Percentiles rank a stretch among this genome's conserved stretches.
Evolutionary conservation across 2,888 invertebrate species (phyloP).

Genomic region (Epinotia demarniana): DNA sequence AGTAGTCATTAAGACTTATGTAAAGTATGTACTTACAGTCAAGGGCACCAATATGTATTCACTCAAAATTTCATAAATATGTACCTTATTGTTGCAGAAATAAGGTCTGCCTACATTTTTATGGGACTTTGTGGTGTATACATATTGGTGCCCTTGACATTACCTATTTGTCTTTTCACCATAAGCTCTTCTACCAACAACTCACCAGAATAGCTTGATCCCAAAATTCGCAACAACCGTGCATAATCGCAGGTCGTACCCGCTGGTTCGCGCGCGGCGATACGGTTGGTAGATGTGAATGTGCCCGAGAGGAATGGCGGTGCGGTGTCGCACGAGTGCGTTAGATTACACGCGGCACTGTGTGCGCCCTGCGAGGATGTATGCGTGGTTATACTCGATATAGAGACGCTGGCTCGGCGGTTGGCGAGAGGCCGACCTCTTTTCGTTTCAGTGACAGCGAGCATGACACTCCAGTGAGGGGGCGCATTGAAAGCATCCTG

Average conservation of each 20-base stretch:
- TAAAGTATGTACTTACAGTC: no score
- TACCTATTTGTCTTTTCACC: no score
- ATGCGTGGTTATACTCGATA: slow-evolving; percentile 64
- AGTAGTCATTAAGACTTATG: neutral
- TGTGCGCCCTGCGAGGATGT: slow-evolving; percentile 51
- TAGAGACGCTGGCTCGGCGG: slow-evolving; percentile 59
- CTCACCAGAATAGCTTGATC: neutral
- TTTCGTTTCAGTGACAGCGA: slow-evolving; percentile 77
- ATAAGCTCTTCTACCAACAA: neutral
- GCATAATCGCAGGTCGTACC: neutral
- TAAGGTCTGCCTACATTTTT: no score
- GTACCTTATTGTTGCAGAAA: no score
- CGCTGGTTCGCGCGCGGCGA: neutral
- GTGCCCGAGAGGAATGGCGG: slow-evolving; percentile 39
- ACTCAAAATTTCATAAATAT: no score
- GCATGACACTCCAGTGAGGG: slow-evolving; percentile 57
- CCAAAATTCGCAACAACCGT: neutral
- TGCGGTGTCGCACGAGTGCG: slow-evolving; percentile 74
- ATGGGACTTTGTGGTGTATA: no score
- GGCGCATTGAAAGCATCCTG: slow-evolving; percentile 49
- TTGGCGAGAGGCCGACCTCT: slow-evolving; percentile 77
- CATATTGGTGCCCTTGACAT: neutral
- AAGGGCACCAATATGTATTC: no score
- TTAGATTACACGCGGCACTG: slow-evolving; percentile 69
- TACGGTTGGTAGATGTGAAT: neutral